phyloP scores from a whole-genome alignment of 30 jellyfish, hydroid and myxozoan genomes.

The Catostylus mosaicus region DNA sequence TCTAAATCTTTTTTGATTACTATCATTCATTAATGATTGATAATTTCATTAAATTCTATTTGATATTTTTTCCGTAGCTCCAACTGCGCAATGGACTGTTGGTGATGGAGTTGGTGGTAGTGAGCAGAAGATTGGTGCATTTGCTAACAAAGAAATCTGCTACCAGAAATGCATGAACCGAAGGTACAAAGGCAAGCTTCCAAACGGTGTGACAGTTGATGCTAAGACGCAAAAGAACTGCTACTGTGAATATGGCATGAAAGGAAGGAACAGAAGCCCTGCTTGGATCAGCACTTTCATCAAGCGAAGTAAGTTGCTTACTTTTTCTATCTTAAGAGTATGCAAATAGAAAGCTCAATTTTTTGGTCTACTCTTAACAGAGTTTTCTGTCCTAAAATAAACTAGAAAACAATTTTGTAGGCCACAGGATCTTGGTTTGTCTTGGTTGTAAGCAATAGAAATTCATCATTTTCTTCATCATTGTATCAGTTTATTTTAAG shows the following conservation, averaged over 20 bases:
- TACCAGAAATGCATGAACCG: constrained; percentile 53
- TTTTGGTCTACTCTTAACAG: too few relatives aligned
- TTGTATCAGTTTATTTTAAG: too few relatives aligned
- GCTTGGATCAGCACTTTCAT: constrained; percentile 57
- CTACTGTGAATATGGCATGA: constrained; percentile 71
- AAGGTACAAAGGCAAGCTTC: constrained; percentile 48
- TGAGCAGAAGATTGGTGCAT: constrained; percentile 48
- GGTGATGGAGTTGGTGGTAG: constrained; percentile 73
- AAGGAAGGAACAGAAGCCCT: constrained; percentile 21
- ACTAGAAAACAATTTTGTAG: too few relatives aligned
- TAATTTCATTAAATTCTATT: too few relatives aligned
- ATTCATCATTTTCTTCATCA: too few relatives aligned
- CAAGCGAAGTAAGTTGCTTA: constrained; percentile 26
- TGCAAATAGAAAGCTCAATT: too few relatives aligned
- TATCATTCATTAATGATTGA: too few relatives aligned
- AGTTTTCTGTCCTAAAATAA: too few relatives aligned
- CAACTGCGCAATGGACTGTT: constrained; percentile 50
- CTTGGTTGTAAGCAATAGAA: too few relatives aligned
- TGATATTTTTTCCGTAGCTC: not conserved
- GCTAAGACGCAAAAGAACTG: constrained; percentile 36
- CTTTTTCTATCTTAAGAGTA: too few relatives aligned
- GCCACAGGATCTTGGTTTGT: too few relatives aligned
- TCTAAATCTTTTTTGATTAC: too few relatives aligned
- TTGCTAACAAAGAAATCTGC: constrained; percentile 61
- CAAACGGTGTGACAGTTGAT: constrained; percentile 74